Evolutionary conservation across 1,140 invertebrate species (phyloP).

Genomic region (Scylla paramamosain): DNA sequence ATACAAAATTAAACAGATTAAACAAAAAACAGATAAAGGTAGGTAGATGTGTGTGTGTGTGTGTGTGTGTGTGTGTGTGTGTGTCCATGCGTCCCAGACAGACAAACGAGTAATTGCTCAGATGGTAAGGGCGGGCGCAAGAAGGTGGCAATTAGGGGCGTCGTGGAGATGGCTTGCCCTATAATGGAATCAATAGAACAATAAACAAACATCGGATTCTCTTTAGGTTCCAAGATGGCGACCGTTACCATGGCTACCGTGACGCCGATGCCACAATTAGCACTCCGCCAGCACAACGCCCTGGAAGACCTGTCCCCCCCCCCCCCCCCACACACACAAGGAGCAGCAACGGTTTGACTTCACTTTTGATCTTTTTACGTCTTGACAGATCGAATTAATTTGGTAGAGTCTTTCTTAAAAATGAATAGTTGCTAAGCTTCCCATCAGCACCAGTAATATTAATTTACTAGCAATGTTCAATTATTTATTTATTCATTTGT

Average conservation of each 20-base stretch:
- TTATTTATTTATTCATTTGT: no score
- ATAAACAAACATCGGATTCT: conserved; percentile 14
- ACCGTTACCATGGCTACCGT: background rate
- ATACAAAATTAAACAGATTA: background rate
- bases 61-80: conserved; percentile 29
- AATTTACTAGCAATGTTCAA: no score
- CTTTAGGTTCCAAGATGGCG: conserved; percentile 7
- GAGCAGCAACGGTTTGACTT: no score
- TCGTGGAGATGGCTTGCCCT: background rate
- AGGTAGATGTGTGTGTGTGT: background rate
- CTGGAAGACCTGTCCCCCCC: background rate
- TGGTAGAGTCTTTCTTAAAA: no score
- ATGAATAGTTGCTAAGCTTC: no score
- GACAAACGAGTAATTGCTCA: background rate
- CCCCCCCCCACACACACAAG: no score
- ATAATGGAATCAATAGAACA: background rate
- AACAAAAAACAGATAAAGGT: background rate
- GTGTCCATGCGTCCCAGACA: background rate
- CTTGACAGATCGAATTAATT: no score
- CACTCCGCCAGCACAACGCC: no score
- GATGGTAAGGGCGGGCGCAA: background rate
- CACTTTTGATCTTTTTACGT: no score
- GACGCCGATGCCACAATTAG: background rate
- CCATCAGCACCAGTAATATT: no score
- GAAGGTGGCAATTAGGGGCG: background rate